Evolutionary conservation across 2,888 invertebrate species (phyloP).

Genomic region (Leptarthrus brevirostris): DNA sequence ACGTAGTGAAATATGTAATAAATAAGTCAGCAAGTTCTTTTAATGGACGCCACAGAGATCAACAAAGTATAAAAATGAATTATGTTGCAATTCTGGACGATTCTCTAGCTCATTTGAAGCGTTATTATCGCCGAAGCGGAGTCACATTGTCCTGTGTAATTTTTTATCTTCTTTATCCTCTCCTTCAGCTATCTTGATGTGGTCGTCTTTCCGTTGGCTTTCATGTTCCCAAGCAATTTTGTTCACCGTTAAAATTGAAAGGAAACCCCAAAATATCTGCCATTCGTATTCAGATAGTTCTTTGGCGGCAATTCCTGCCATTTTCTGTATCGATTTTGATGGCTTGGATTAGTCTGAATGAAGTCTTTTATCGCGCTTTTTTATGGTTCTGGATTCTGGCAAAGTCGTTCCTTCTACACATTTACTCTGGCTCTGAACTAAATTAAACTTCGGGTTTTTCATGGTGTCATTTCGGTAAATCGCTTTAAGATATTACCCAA

Average conservation of each 20-base stretch:
- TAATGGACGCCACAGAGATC: background rate
- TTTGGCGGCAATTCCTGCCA: slow-evolving; percentile 36
- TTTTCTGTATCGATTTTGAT: slow-evolving; percentile 38
- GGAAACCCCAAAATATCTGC: slow-evolving; percentile 38
- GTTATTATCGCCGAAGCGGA: background rate
- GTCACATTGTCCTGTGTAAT: slow-evolving; percentile 27
- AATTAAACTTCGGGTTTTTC: slow-evolving; percentile 30
- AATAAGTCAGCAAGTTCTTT: background rate
- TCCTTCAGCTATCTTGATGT: background rate
- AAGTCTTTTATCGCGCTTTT: slow-evolving; percentile 42
- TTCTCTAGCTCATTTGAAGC: background rate
- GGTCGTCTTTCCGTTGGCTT: background rate
- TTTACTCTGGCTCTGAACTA: slow-evolving; percentile 4
- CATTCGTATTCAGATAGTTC: slow-evolving; percentile 46
- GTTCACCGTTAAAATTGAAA: slow-evolving; percentile 33
- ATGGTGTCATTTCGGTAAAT: slow-evolving; percentile 34
- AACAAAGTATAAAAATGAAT: slow-evolving; percentile 35
- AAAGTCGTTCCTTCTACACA: background rate
- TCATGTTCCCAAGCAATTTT: slow-evolving; percentile 29
- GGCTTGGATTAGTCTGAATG: slow-evolving; percentile 42
- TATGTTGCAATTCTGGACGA: slow-evolving; percentile 8
- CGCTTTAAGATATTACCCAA: slow-evolving; percentile 44
- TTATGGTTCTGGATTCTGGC: slow-evolving; percentile 35
- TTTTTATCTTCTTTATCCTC: slow-evolving; percentile 15
- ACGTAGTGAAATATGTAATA: background rate